A percentile compares a stretch with the other conserved stretches of the same genome.
Conservation (phyloP, 2,888 invertebrate species). For the Pedicia rivosa region DNA sequence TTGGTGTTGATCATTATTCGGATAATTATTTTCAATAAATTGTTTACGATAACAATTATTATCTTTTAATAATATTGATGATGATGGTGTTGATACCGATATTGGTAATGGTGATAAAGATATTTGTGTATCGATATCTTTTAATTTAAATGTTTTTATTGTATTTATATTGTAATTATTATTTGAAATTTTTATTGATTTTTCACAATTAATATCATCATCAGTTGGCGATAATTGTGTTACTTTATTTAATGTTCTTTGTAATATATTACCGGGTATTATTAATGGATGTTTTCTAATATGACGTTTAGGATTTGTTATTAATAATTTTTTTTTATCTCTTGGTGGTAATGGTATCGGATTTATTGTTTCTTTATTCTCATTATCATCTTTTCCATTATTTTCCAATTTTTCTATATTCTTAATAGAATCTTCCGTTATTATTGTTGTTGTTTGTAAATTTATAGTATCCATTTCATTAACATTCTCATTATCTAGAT, state of each 20-base stretch:
- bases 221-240: constrained; percentile 30
- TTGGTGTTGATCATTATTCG: background rate
- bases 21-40: constrained; percentile 4
- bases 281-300: constrained; percentile 69
- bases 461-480: constrained; percentile 7
- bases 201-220: constrained; percentile 9
- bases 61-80: too few relatives aligned
- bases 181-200: background rate
- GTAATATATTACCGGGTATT: constrained; percentile 48
- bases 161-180: constrained; percentile 2
- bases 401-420: too few relatives aligned
- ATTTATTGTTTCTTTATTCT: too few relatives aligned
- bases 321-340: constrained; percentile 47
- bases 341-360: constrained; percentile 67
- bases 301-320: constrained; percentile 48
- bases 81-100: too few relatives aligned
- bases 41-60: background rate
- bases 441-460: constrained; percentile 23
- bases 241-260: constrained; percentile 44
- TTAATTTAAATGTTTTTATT: constrained; percentile 2
- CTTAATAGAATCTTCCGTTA: constrained; percentile 6
- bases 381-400: constrained; percentile 7
- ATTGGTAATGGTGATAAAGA: too few relatives aligned
- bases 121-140: constrained; percentile 4
- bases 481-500: constrained; percentile 2